Evolutionary conservation across 2,113 vertebrate genomes (phyloP).

Genomic region (Vanacampus margaritifer): DNA sequence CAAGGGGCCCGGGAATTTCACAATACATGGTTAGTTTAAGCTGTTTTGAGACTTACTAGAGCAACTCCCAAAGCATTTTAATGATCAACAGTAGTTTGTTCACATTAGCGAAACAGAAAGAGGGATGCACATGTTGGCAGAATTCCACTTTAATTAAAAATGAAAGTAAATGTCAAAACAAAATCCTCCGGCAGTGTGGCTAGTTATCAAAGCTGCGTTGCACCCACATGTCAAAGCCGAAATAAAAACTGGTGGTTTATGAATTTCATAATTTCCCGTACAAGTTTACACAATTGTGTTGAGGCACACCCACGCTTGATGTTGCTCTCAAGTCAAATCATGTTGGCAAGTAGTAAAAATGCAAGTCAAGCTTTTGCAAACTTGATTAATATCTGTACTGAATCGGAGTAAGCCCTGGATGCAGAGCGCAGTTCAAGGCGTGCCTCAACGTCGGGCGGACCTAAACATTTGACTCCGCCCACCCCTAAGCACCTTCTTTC

Average conservation of each 20-base stretch:
- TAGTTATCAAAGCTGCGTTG: background rate
- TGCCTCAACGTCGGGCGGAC: too few species aligned
- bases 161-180: background rate
- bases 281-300: background rate
- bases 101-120: background rate
- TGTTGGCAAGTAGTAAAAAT: background rate
- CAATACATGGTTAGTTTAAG: slow-evolving; percentile 30
- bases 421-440: too few species aligned
- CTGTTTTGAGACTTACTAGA: slow-evolving; percentile 9
- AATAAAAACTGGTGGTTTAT: background rate
- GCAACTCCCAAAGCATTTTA: slow-evolving; percentile 16
- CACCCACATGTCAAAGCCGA: background rate
- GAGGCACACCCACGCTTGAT: background rate
- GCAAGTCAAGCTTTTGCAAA: too few species aligned
- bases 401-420: too few species aligned
- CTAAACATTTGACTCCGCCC: too few species aligned
- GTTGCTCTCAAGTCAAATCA: background rate
- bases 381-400: too few species aligned
- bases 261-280: background rate
- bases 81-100: background rate
- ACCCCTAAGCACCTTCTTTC: too few species aligned
- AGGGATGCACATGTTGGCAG: background rate
- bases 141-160: background rate
- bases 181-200: background rate
- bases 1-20: slow-evolving; percentile 28